A percentile compares a stretch with the other conserved stretches of the same genome.
These are phyloP conservation scores for Macrotis lagotis DNA, from an alignment of 2,113 vertebrate species.

Conservation along the genomic window DNA sequence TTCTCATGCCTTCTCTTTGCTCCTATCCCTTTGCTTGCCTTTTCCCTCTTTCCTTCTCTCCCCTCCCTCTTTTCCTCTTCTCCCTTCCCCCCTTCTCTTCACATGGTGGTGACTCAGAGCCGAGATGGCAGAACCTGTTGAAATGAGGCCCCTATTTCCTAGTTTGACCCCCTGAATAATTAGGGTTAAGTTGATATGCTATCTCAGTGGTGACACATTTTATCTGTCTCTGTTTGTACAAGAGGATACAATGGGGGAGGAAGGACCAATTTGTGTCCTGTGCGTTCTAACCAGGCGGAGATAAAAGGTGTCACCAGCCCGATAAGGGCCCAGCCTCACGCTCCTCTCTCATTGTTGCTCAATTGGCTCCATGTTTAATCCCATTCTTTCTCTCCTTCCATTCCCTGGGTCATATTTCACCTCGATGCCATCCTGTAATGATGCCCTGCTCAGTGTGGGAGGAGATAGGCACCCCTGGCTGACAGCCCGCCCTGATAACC, in stretches of 20 bases:
- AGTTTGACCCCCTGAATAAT: conserved; percentile 88
- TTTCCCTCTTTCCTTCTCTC: too few species aligned
- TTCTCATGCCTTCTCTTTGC: too few species aligned
- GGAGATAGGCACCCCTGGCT: conserved; percentile 88
- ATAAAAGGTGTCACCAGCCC: conserved; percentile 88
- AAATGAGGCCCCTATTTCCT: conserved; percentile 87
- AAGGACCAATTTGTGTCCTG: conserved; percentile 87
- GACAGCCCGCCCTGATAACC: conserved; percentile 88
- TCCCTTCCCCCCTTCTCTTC: conserved; percentile 48
- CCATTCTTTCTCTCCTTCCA: conserved; percentile 83
- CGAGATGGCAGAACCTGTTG: conserved; percentile 86
- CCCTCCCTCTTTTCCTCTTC: conserved; percentile 41
- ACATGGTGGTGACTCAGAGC: conserved; percentile 77
- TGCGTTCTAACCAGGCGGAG: conserved; percentile 81
- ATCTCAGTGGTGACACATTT: conserved; percentile 86
- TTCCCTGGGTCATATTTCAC: conserved; percentile 88
- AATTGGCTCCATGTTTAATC: conserved; percentile 84
- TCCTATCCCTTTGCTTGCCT: too few species aligned
- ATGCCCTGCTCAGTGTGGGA: conserved; percentile 86
- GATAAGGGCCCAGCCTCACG: conserved; percentile 84
- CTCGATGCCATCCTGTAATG: conserved; percentile 87
- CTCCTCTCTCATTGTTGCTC: conserved; percentile 86
- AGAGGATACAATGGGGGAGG: conserved; percentile 86
- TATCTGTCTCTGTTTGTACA: conserved; percentile 89
- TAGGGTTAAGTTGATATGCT: conserved; percentile 89